phyloP scores from a whole-genome alignment of 2,888 invertebrate species.

The Aproaerema taeniolella region DNA sequence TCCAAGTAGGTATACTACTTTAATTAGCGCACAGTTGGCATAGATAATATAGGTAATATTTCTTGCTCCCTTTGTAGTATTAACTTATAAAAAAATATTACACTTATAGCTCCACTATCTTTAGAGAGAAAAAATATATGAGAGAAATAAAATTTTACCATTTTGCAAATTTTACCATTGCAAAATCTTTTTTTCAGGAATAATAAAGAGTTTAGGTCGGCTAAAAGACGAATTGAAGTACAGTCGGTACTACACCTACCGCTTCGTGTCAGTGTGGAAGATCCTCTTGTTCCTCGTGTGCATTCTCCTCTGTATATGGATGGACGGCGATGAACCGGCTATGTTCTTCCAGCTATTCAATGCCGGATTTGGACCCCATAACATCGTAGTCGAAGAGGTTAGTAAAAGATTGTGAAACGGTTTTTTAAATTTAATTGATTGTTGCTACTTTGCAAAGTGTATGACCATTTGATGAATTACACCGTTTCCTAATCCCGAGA shows the following conservation, averaged over 20 bases:
- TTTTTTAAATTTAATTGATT: not conserved
- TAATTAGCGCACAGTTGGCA: too few species aligned
- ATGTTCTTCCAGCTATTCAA: conserved; percentile 87
- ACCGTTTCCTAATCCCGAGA: too few species aligned
- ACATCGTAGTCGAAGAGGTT: conserved; percentile 86
- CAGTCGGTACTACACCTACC: conserved; percentile 92
- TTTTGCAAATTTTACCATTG: too few species aligned
- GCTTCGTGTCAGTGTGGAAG: conserved; percentile 95
- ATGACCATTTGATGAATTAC: not conserved
- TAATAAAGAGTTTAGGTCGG: conserved; percentile 85
- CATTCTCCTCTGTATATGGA: conserved; percentile 83
- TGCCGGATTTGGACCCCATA: conserved; percentile 86
- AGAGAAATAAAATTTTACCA: too few species aligned
- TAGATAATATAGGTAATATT: too few species aligned
- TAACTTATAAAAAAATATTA: too few species aligned
- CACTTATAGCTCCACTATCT: too few species aligned
- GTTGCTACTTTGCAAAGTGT: not conserved
- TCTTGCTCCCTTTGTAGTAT: too few species aligned
- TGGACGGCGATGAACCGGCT: conserved; percentile 85
- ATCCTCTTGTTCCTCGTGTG: conserved; percentile 86
- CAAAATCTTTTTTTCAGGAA: too few species aligned
- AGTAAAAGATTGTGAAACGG: conserved; percentile 11
- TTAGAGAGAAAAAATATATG: too few species aligned
- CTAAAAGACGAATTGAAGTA: conserved; percentile 87
- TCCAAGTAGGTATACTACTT: too few species aligned